These are phyloP conservation scores for Zaprionus camerounensis DNA, from an alignment of 1,140 invertebrate species.

Conservation along the genomic window DNA sequence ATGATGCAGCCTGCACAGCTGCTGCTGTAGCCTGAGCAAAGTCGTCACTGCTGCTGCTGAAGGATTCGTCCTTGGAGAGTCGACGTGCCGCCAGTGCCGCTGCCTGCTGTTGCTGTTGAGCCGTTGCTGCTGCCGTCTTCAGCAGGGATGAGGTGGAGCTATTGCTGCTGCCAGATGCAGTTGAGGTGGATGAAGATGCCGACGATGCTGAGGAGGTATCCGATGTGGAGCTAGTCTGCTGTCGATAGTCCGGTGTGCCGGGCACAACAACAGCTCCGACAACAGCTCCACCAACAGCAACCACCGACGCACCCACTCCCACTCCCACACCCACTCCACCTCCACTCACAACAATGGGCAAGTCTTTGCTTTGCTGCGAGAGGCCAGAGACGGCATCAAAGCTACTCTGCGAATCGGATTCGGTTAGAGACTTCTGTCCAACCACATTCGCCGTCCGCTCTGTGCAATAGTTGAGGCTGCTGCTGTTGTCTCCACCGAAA, in stretches of 20 bases:
- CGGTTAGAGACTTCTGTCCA: slow-evolving; percentile 64
- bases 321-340: not conserved
- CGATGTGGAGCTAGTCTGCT: slow-evolving; percentile 69
- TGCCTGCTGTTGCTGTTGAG: slow-evolving; percentile 23
- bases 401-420: slow-evolving; percentile 75
- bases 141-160: slow-evolving; percentile 78
- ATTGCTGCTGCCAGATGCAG: slow-evolving; percentile 73
- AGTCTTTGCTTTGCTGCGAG: slow-evolving; percentile 65
- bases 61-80: slow-evolving; percentile 88
- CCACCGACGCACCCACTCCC: not conserved
- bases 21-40: slow-evolving; percentile 47
- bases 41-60: slow-evolving; percentile 84
- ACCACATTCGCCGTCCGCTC: slow-evolving; percentile 31
- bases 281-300: not conserved
- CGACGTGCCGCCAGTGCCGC: slow-evolving; percentile 67
- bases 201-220: slow-evolving; percentile 74
- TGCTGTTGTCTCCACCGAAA: slow-evolving; percentile 86
- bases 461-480: slow-evolving; percentile 77
- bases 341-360: slow-evolving; percentile 20
- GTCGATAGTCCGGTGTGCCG: slow-evolving; percentile 42
- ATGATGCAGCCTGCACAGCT: slow-evolving; percentile 17
- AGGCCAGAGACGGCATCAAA: slow-evolving; percentile 60
- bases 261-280: slow-evolving; percentile 25
- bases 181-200: slow-evolving; percentile 66
- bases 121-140: slow-evolving; percentile 44